Base-by-base conservation (phyloP, 2,888 invertebrate genomes). In the Axea sp. region DNA sequence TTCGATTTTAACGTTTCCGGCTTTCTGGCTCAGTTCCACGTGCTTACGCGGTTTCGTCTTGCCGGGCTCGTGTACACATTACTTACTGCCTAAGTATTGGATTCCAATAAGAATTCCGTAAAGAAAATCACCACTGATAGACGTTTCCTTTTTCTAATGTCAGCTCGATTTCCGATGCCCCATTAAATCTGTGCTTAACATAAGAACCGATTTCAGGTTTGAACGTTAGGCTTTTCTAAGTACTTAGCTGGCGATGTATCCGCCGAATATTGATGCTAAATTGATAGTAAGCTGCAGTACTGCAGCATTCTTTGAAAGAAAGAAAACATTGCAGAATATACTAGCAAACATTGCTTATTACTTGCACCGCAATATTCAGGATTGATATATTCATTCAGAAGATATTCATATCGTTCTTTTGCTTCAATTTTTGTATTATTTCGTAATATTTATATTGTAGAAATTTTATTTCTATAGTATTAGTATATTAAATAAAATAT, bases 1-100 rank as follows among this genome's bases (percentile, higher is more conserved):
- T 83, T 82, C 74, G 80, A 81, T 81, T 84, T 83, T 78, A 84
- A 81, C 81, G 78, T 83, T 82, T 83, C 81, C 80, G 78, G 76
- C 73, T 80, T 84, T 78, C 83, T 84, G 84, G 84, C 84, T 83
- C 75, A 60, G 78, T 81, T 84, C 84, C 83, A 83, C 80, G 81
- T 78, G 76, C 75, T 76, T 69, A 76, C 74, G 65, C 73, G 57
- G 71, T 67, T 51, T 62, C 68, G 75, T 53, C 60, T 64, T 67
- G 47, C 55, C 51, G 62, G 59, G 41, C 47, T 65, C 62, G 62
- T 62, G 72, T 64, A 47, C 60, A 65, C 41, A 74, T 37, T 59
- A 76, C 73, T 73, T 65, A 51, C 75, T 73, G 49, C 39, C 59
- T 64, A 76, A 78, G 81, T 83, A 84, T 84, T 82, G 84, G 80